A percentile compares a stretch with the other conserved stretches of the same genome.
Evolutionary conservation across 2,797 vertebrate species (phyloP).

Genomic region (Pitangus sulphuratus): DNA sequence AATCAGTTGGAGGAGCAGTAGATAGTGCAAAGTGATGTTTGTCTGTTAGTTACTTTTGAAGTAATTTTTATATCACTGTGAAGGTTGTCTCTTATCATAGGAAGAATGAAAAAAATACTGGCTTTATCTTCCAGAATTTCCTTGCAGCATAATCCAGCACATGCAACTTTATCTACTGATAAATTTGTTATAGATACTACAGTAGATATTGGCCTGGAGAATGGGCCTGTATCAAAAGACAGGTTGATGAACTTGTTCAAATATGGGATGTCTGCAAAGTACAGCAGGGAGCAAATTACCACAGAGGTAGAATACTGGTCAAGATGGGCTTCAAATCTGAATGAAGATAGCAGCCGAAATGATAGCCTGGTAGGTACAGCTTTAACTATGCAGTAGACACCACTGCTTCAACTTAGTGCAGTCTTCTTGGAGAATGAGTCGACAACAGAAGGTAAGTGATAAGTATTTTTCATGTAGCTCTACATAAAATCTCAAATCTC

Average conservation of each 20-base stretch:
- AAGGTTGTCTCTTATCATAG: background rate
- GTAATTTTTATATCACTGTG: background rate
- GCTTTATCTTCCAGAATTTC: background rate
- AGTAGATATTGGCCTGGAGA: background rate
- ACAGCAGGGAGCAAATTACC: background rate
- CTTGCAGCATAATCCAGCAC: background rate
- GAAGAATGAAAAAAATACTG: background rate
- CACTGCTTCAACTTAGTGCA: background rate
- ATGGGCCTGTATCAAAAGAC: background rate
- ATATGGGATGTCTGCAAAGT: background rate
- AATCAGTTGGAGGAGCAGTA: background rate
- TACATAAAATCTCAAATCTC: background rate
- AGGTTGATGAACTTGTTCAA: background rate
- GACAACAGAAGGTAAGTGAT: background rate
- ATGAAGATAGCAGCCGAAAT: background rate
- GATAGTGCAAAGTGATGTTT: background rate
- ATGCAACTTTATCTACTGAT: background rate
- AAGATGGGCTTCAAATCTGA: background rate
- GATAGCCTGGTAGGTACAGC: background rate
- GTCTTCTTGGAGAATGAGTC: background rate
- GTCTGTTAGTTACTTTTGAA: background rate
- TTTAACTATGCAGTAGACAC: background rate
- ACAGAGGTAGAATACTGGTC: background rate
- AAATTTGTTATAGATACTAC: background rate
- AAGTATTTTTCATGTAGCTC: background rate